Percentiles rank a stretch among this genome's conserved stretches.
phyloP scores from a whole-genome alignment of 2,113 vertebrate species.

The Cariama cristata region DNA sequence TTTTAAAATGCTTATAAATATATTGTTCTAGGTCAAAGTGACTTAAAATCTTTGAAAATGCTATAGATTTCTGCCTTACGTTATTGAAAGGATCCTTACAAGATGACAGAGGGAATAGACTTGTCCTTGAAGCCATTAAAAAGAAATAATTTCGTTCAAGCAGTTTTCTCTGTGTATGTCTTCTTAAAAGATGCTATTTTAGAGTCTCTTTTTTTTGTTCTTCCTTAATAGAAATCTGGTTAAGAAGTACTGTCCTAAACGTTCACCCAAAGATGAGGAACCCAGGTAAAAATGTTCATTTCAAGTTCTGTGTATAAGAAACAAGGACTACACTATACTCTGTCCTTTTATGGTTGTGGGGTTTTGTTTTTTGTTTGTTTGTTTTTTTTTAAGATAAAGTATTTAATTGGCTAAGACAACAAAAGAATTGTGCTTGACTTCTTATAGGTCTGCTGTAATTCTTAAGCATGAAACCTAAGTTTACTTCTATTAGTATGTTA shows the following conservation, averaged over 20 bases:
- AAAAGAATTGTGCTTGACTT: conserved; percentile 5
- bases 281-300: conserved; percentile 84
- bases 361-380: background rate
- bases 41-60: background rate
- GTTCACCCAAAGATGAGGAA: conserved; percentile 95
- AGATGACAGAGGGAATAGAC: background rate
- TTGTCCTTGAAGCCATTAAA: background rate
- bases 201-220: background rate
- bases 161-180: background rate
- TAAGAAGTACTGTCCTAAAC: conserved; percentile 97
- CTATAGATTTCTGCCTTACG: background rate
- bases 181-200: background rate
- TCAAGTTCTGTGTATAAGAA: background rate
- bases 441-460: background rate
- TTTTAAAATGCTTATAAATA: background rate
- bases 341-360: background rate
- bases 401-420: background rate
- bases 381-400: background rate
- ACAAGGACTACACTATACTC: background rate
- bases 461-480: background rate
- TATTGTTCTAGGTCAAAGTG: background rate
- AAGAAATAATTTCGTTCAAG: background rate
- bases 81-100: background rate
- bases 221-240: conserved; percentile 87
- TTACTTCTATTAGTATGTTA: background rate